Conservation (phyloP, 2,113 vertebrate species). For the Rattus rattus region DNA sequence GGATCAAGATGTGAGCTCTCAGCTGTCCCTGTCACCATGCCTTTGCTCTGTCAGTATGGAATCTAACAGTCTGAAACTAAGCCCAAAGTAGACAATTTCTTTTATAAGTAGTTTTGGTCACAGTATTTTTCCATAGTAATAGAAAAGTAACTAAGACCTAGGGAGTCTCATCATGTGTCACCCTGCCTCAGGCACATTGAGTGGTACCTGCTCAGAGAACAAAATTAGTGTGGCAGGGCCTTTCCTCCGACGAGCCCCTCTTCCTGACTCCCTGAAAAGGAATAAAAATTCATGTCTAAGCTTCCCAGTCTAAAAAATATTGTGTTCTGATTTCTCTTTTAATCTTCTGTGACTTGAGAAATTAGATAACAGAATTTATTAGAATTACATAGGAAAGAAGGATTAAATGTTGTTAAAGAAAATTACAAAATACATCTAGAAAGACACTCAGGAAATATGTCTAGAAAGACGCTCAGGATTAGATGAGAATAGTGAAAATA, state of each 20-base stretch:
- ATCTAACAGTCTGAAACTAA: neutral
- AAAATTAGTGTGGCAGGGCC: neutral
- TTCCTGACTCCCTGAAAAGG: neutral
- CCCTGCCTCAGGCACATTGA: neutral
- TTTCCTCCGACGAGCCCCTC: neutral
- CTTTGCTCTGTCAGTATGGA: neutral
- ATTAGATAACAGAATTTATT: neutral
- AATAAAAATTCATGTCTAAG: neutral
- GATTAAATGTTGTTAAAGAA: slow-evolving; percentile 2
- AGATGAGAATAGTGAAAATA: neutral
- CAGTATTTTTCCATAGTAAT: neutral
- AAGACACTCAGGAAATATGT: neutral
- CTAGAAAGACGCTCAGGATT: neutral
- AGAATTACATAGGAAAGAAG: neutral
- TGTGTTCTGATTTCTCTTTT: neutral
- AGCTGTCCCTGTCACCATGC: neutral
- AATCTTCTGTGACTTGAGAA: neutral
- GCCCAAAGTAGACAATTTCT: neutral
- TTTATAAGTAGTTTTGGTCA: neutral
- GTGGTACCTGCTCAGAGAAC: neutral
- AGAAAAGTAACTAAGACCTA: neutral
- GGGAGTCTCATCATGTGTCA: neutral
- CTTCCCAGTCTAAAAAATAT: neutral
- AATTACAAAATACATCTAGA: slow-evolving; percentile 22
- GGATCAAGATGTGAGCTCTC: neutral